Evolutionary conservation across 2,888 invertebrate species (phyloP).

Genomic region (Rhingia rostrata): DNA sequence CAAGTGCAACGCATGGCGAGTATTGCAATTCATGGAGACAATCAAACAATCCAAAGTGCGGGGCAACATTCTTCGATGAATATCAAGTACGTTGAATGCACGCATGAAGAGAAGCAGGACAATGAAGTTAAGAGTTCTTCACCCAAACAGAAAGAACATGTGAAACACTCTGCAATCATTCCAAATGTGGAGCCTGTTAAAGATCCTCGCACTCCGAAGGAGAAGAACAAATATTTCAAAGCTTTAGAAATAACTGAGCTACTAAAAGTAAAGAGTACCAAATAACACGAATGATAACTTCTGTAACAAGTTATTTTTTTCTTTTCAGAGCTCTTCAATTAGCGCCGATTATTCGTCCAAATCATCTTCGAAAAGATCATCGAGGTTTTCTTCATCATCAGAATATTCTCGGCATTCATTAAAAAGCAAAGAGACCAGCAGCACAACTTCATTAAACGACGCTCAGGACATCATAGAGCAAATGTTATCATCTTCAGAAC

Average conservation of each 20-base stretch:
- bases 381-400: not conserved
- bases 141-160: not conserved
- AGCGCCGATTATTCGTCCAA: not conserved
- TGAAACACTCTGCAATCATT: not conserved
- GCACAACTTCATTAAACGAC: not conserved
- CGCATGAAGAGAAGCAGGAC: not conserved
- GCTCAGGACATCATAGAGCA: conserved; percentile 1
- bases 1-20: conserved; percentile 36
- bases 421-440: not conserved
- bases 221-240: conserved; percentile 46
- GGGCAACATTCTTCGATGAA: not conserved
- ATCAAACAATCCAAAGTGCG: not conserved
- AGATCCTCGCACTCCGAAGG: not conserved
- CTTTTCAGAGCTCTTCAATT: not conserved
- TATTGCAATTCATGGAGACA: conserved; percentile 40
- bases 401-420: not conserved
- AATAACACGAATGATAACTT: not conserved
- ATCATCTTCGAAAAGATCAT: not conserved
- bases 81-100: conserved; percentile 36
- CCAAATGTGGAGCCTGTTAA: not conserved
- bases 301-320: not conserved
- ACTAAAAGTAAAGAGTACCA: conserved; percentile 2
- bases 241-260: conserved; percentile 1
- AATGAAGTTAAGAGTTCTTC: not conserved
- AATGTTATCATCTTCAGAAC: not conserved